Base-by-base conservation (phyloP, 2,888 invertebrate genomes). In the Suillia variegata region DNA sequence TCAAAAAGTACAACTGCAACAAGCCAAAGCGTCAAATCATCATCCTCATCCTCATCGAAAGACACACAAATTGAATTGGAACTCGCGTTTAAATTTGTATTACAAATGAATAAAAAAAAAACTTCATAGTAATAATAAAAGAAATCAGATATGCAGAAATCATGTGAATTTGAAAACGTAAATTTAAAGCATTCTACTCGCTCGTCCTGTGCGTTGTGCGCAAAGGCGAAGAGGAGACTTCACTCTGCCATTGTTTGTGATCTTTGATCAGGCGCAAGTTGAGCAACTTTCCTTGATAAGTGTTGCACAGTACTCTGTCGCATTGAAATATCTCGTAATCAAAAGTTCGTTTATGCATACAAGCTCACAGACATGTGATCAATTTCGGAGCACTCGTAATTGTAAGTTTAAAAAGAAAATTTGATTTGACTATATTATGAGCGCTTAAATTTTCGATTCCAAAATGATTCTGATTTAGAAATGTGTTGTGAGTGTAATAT, bases 141-240 rank as follows among this genome's bases (percentile, higher is more conserved):
- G 76, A 72, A 77, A 76, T 75, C 77, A 77, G 76, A 77, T 75
- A 75, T 74, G 67, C 56, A 66, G 70, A 75, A 77, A 77, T 76
- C 74, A 76, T 69, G 64, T 69, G 71, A 71, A 71, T 60, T 34
- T 38, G 56, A 34, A 72, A 74, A 74, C 73, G 73, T 69, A 62
- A 71, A 74, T 74, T 72, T 74, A 70, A n/a, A n/a, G n/a, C n/a
- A n/a, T n/a, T n/a, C n/a, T n/a, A 56, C 12, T 38, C 52, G 33
- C 38, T 51, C 33, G 47, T 50, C 47, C 47, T 24, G 45, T 66
- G 70, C 52, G 24, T 54, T 65, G 70, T 72, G 63, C 70, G 71
- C 65, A 45, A 45, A 68, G 74, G 63, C 70, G 71, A 64, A 45
- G 18, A 68, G 74, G 54, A 67, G 20, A 50, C 55, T 31, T 50